A percentile compares a stretch with the other conserved stretches of the same genome.
phyloP scores from a whole-genome alignment of 92 coral and sea anemone species.

The Umimayanthus chanpuru region DNA sequence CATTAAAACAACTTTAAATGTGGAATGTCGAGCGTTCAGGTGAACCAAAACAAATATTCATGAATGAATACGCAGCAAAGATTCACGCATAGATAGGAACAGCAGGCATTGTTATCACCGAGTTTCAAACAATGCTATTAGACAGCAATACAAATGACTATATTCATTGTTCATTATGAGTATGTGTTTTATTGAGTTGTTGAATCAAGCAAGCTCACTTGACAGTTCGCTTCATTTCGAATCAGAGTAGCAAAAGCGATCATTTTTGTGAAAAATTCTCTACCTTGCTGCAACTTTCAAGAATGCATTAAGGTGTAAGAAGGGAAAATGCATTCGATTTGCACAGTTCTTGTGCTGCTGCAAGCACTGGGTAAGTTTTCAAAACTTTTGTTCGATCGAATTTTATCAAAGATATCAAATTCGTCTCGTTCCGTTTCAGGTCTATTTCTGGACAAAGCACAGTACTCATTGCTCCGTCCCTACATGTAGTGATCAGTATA shows the following conservation, averaged over 20 bases:
- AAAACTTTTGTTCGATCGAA: too few species aligned
- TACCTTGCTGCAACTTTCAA: too few species aligned
- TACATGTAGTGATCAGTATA: too few species aligned
- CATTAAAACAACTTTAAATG: too few species aligned
- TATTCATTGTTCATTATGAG: neutral
- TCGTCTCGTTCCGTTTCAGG: neutral
- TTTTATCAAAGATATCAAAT: neutral
- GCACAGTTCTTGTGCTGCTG: neutral
- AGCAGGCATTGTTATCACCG: neutral
- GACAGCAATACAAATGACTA: neutral
- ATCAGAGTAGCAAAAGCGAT: neutral
- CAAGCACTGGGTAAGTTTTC: neutral
- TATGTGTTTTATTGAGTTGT: neutral
- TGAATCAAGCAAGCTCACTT: neutral
- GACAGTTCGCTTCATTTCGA: neutral
- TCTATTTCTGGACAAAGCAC: neutral
- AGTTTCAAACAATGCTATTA: neutral
- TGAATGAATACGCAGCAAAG: neutral
- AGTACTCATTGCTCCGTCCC: neutral
- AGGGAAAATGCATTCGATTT: neutral
- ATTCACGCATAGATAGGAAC: neutral
- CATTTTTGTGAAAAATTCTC: too few species aligned
- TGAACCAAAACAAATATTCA: neutral
- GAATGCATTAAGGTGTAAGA: neutral
- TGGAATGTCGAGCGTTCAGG: neutral